A percentile compares a stretch with the other conserved stretches of the same genome.
These are phyloP conservation scores for Xiphorhynchus erythropygius DNA, from an alignment of 2,797 vertebrate species.

Conservation along the genomic window DNA sequence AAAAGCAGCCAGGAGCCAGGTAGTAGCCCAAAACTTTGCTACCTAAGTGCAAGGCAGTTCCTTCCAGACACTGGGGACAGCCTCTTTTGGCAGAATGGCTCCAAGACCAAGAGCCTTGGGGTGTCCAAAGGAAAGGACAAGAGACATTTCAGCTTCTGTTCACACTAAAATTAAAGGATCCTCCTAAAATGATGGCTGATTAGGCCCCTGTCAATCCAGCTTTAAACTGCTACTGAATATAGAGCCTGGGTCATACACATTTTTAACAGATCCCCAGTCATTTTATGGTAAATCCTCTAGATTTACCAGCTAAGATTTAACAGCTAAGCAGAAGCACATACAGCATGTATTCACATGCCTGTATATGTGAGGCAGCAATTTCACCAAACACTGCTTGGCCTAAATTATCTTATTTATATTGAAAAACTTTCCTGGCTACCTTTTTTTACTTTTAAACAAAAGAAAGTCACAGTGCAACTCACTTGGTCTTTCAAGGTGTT, in stretches of 20 bases:
- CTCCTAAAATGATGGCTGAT: not conserved
- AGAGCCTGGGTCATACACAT: not conserved
- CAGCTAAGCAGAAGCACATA: rapidly evolving
- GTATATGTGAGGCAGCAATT: rapidly evolving
- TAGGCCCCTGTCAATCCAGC: not conserved
- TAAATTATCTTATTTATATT: not conserved
- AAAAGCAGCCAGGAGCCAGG: not conserved
- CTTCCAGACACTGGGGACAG: not conserved
- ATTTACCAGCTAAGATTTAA: no score
- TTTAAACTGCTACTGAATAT: not conserved
- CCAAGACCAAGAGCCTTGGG: not conserved
- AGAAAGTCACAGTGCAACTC: not conserved
- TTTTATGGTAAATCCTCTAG: not conserved
- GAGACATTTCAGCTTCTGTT: not conserved
- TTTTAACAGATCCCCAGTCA: not conserved
- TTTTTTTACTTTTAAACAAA: not conserved
- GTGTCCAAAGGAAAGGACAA: not conserved
- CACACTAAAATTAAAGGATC: not conserved
- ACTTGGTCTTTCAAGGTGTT: not conserved
- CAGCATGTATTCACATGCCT: not conserved
- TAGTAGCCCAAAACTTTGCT: not conserved
- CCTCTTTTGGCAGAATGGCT: not conserved
- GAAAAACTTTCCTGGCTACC: not conserved
- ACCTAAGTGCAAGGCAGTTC: not conserved
- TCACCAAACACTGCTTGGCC: not conserved